Evolutionary conservation across 2,797 vertebrate genomes (phyloP), one percentile per base, ranked within the genome.

Genomic region (Crocodylus rhombifer): DNA sequence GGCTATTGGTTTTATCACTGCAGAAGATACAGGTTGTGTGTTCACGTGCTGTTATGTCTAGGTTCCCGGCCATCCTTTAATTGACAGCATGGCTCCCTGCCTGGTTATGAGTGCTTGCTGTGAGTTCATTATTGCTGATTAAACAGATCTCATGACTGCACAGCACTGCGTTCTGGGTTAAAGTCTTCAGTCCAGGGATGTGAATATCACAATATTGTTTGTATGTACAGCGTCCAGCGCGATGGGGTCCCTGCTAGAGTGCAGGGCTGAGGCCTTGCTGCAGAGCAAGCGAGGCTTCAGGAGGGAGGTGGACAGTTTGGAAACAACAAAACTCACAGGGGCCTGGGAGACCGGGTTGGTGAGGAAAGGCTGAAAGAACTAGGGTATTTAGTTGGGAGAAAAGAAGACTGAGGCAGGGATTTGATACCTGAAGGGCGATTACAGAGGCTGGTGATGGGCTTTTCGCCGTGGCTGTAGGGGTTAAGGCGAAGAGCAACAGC

Each of bases 181-280:
- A 67, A 30, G 17, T 33, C 30, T 67, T 67, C 33, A 18, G 79
- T 51, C 2, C 63, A 8, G 61, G 58, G 11, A 11, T 51, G 63
- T 8, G 6, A 4, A 9, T 18, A 30, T 30, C 4, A 0, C 33
- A 7, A 5, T 3, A 9, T 3, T 14, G 5, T n/a, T 51, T 51
- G 42, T 51, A 51, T 1, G 1, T 13, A 1, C 4, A 28, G 2
- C 60, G 1, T 0, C 25, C 21, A 36, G 25, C 69, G 3, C 0
- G 1, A 17, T 1, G 16, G 1, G 1, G 20, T 55, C 11, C 18
- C 8, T 0, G 30, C 56, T 56, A 73, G 9, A 25, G 5, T 60
- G 6, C 0, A 1, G 69, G 64, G 84, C 7, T 20, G 83, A 36
- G 67, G 75, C 88, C 62, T 7, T 5, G 9, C 28, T 4, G 11